Conservation (phyloP, 2,797 vertebrate species). For the Poeciliopsis gracilis region DNA sequence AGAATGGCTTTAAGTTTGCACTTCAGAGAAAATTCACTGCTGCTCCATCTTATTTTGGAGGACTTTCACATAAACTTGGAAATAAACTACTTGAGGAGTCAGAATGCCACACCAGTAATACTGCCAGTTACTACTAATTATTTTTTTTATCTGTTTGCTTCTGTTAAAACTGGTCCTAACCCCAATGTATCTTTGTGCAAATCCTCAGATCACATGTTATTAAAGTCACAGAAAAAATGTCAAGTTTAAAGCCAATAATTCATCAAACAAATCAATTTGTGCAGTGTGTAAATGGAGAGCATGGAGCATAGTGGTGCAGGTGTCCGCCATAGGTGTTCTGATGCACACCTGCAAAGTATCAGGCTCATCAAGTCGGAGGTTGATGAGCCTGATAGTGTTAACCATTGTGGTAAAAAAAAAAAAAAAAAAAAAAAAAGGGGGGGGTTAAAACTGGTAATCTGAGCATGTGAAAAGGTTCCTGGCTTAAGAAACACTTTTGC, state of each 20-base stretch:
- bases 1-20: not conserved
- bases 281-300: not conserved
- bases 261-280: not conserved
- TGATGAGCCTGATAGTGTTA: too few relatives aligned
- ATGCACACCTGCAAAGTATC: too few relatives aligned
- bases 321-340: too few relatives aligned
- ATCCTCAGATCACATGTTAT: not conserved
- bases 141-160: not conserved
- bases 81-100: not conserved
- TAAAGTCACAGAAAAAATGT: not conserved
- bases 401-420: too few relatives aligned
- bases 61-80: not conserved
- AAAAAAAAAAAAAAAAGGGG: too few relatives aligned
- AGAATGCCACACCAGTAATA: not conserved
- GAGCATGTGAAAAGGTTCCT: not conserved
- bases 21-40: not conserved
- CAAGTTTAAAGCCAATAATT: not conserved
- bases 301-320: too few relatives aligned
- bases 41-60: not conserved
- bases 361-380: too few relatives aligned
- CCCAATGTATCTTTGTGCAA: not conserved
- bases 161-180: not conserved
- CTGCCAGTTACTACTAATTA: not conserved
- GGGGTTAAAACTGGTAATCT: not conserved
- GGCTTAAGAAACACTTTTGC: not conserved